phyloP scores from a whole-genome alignment of 2,113 vertebrate genomes.

The Clarias macrocephalus region DNA sequence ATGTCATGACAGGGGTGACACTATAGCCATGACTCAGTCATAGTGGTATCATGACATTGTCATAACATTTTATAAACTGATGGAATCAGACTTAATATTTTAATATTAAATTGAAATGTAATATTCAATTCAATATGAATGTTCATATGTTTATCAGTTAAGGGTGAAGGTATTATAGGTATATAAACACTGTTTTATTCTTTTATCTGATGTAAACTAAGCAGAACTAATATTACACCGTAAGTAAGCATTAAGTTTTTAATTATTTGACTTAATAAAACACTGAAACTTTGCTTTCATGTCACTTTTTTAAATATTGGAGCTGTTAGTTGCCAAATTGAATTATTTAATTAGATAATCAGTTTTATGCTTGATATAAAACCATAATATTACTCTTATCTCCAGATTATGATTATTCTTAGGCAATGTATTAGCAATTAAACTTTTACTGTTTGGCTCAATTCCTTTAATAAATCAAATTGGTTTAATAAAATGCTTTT shows the following conservation, averaged over 20 bases:
- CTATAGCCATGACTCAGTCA: background rate
- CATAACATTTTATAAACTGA: background rate
- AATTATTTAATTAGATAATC: background rate
- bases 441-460: background rate
- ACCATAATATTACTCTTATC: background rate
- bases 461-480: background rate
- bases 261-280: background rate
- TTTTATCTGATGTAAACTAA: background rate
- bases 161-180: background rate
- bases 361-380: background rate
- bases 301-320: background rate
- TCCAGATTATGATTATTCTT: too few relatives aligned
- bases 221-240: background rate
- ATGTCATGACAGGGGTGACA: background rate
- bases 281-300: background rate
- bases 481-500: too few relatives aligned
- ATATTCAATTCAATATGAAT: background rate
- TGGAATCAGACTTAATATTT: background rate
- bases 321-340: background rate
- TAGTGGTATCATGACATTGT: background rate
- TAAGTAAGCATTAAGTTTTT: background rate
- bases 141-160: background rate
- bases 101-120: too few relatives aligned
- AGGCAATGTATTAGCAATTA: background rate
- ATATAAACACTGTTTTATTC: background rate